Conservation (phyloP, 2,797 vertebrate genomes). For the Salarias fasciatus region DNA sequence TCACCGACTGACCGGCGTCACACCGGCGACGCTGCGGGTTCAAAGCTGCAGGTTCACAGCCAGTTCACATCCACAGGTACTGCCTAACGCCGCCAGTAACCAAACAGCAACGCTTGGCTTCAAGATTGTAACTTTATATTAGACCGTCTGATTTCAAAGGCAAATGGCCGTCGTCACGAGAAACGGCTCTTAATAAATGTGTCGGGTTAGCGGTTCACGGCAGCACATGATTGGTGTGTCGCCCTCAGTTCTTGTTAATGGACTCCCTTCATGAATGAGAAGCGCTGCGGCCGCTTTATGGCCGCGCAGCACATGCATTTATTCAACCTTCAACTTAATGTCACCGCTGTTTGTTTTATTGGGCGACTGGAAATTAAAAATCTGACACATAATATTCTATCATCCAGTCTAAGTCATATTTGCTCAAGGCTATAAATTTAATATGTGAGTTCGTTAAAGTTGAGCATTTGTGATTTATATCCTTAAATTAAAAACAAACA, state of each 20-base stretch:
- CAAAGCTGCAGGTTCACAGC: too few relatives aligned
- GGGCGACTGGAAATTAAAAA: background rate
- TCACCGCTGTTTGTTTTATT: background rate
- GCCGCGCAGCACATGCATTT: slow-evolving; percentile 33
- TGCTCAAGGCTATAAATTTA: background rate
- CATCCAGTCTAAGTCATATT: background rate
- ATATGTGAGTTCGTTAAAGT: background rate
- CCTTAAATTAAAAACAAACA: background rate
- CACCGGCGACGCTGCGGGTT: too few relatives aligned
- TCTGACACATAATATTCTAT: background rate
- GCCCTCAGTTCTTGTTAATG: slow-evolving; percentile 43
- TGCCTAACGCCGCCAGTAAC: too few relatives aligned
- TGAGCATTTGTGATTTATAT: background rate
- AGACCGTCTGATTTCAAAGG: slow-evolving; percentile 61
- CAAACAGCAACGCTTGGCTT: too few relatives aligned
- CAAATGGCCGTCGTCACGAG: slow-evolving; percentile 55
- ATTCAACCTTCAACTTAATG: slow-evolving; percentile 6
- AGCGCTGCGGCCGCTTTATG: slow-evolving; percentile 48
- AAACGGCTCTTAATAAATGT: slow-evolving; percentile 55
- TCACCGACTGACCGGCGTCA: too few relatives aligned
- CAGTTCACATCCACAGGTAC: too few relatives aligned
- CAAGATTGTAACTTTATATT: too few relatives aligned
- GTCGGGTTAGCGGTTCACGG: slow-evolving; percentile 42
- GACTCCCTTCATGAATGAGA: slow-evolving; percentile 49
- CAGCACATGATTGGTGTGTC: slow-evolving; percentile 49